Evolutionary conservation across 2,113 vertebrate genomes (phyloP).

Genomic region (Rattus rattus): DNA sequence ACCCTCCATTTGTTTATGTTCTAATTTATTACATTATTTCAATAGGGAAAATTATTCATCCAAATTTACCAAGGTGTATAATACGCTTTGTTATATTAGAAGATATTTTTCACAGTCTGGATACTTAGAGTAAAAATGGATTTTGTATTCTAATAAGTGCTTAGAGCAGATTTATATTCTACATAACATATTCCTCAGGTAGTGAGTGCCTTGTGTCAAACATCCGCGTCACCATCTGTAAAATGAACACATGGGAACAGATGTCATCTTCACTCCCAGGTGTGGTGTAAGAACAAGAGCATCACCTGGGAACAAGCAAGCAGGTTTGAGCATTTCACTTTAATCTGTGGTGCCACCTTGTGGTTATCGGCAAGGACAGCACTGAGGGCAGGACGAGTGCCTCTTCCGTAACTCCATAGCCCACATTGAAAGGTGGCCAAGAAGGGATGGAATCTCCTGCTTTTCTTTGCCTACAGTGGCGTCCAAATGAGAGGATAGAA

Average conservation of each 20-base stretch:
- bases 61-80: neutral
- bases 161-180: neutral
- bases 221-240: conserved; percentile 61
- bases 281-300: neutral
- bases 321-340: conserved; percentile 81
- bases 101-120: neutral
- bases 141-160: neutral
- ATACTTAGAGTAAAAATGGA: neutral
- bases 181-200: neutral
- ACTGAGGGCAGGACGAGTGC: conserved; percentile 11
- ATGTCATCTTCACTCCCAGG: neutral
- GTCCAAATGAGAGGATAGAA: neutral
- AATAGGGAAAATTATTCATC: neutral
- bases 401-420: neutral
- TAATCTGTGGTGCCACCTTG: conserved; percentile 90
- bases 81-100: neutral
- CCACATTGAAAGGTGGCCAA: neutral
- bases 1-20: neutral
- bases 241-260: conserved; percentile 45
- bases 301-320: conserved; percentile 68
- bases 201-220: neutral
- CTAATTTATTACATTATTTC: neutral
- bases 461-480: no score
- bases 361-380: conserved; percentile 82
- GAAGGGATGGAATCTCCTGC: no score